Evolutionary conservation across 2,797 vertebrate species (phyloP).

Genomic region (Urocyon cinereoargenteus): DNA sequence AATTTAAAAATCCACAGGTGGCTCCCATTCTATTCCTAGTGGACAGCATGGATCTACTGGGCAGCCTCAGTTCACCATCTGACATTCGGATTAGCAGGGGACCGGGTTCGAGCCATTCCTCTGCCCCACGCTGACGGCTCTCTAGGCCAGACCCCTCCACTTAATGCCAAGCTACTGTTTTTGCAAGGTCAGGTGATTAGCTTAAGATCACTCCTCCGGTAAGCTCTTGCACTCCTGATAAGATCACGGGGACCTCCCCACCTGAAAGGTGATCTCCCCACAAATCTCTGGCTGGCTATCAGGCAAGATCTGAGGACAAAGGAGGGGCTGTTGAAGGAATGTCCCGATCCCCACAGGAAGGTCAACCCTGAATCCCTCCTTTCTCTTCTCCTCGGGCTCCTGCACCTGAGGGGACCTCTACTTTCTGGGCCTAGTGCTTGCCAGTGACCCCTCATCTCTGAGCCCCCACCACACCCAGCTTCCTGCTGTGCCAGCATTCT

Average conservation of each 20-base stretch:
- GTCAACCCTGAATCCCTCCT: slow-evolving; percentile 72
- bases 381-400: not conserved
- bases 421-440: not conserved
- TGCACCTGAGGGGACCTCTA: not conserved
- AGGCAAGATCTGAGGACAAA: slow-evolving; percentile 77
- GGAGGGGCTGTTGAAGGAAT: slow-evolving; percentile 77
- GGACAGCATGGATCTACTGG: too few species aligned
- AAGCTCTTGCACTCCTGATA: slow-evolving; percentile 75
- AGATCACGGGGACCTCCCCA: slow-evolving; percentile 81
- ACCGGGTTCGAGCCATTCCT: too few species aligned
- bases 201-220: slow-evolving; percentile 74
- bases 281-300: slow-evolving; percentile 82
- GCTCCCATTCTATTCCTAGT: not conserved
- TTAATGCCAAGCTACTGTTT: not conserved
- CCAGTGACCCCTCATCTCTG: not conserved
- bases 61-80: not conserved
- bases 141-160: not conserved
- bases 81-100: not conserved
- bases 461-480: not conserved
- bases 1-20: not conserved
- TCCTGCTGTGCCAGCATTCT: not conserved
- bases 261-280: slow-evolving; percentile 84
- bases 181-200: slow-evolving; percentile 73
- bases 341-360: slow-evolving; percentile 65
- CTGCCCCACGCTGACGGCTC: accelerated